Evolutionary conservation across 1,140 invertebrate species (phyloP), one percentile per base, ranked within the genome.

Genomic region (Drosophila melanica): DNA sequence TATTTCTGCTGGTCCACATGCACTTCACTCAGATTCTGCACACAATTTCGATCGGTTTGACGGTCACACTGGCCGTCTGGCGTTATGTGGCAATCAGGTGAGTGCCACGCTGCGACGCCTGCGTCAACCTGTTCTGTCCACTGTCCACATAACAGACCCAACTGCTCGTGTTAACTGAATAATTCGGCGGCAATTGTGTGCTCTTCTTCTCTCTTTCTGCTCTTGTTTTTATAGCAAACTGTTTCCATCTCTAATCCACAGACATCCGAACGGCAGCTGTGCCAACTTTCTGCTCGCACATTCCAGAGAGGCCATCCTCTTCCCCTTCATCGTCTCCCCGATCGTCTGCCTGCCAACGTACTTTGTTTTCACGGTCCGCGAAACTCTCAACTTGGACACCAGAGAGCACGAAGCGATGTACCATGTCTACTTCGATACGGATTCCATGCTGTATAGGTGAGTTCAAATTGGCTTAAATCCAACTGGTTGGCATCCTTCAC

Each of bases 41-140:
- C 90, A 97, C 97, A 0, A 96, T 96, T 10, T 97, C 96, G n/a
- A 97, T 97, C 67, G 97, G 96, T 91, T 93, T 98, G 60, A 98
- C 97, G 0, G 94, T 98, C 0, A 95, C 95, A 0, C 91, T 98
- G 18, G 97, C 97, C 4, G 94, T 97, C 2, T 92, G 91, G 91
- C 89, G 91, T 16, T 92, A 91, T 45, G 82, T 92, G 51, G 91
- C 91, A 14, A 92, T 92, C 66, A 92, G 91, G 91, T 92, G 75
- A 85, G 81, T 55, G 23, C 11, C 3, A 37, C 39, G 33, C n/a
- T n/a, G n/a, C 7, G 12, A 4, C 20, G 4, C n/a, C n/a, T n/a
- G n/a, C n/a, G n/a, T n/a, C n/a, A n/a, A n/a, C n/a, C n/a, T n/a
- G n/a, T n/a, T n/a, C n/a, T n/a, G n/a, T n/a, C 42, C 16, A 8